These are phyloP conservation scores for Oxystoma pomonae DNA, from an alignment of 2,888 invertebrate species.

Conservation along the genomic window DNA sequence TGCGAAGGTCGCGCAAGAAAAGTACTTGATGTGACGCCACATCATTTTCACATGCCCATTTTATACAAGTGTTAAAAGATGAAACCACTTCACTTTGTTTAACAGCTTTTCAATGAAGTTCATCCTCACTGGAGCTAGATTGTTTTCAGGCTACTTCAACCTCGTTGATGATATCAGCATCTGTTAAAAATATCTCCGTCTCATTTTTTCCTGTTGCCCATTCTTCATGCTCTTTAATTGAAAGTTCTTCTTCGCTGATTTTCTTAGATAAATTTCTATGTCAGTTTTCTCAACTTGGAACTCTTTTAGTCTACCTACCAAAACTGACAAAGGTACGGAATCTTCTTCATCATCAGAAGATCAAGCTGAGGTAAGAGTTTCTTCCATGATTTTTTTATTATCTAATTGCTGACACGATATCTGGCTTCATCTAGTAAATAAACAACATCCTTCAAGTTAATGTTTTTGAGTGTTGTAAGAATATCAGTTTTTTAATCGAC, in stretches of 20 bases:
- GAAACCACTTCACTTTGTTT: too few species aligned
- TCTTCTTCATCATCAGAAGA: too few species aligned
- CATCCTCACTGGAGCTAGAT: background rate
- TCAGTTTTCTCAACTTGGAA: too few species aligned
- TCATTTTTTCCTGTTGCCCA: constrained; percentile 1
- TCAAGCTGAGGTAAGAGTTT: background rate
- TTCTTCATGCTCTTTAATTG: background rate
- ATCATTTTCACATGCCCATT: constrained; percentile 1
- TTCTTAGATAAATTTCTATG: too few species aligned
- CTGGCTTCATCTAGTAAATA: background rate
- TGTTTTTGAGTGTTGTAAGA: constrained; percentile 1
- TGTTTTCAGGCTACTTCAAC: background rate
- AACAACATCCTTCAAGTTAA: background rate
- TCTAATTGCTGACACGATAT: background rate
- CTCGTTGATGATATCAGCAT: background rate
- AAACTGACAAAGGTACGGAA: too few species aligned
- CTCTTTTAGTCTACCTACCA: too few species aligned
- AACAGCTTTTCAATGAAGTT: too few species aligned
- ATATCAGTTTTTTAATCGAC: background rate
- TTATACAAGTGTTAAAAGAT: too few species aligned
- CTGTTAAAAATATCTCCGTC: background rate
- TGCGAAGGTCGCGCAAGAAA: background rate
- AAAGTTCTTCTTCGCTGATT: too few species aligned
- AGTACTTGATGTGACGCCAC: too few species aligned
- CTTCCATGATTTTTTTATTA: background rate